These are phyloP conservation scores for Pygoscelis adeliae DNA, from an alignment of 2,113 vertebrate genomes.

Conservation along the genomic window DNA sequence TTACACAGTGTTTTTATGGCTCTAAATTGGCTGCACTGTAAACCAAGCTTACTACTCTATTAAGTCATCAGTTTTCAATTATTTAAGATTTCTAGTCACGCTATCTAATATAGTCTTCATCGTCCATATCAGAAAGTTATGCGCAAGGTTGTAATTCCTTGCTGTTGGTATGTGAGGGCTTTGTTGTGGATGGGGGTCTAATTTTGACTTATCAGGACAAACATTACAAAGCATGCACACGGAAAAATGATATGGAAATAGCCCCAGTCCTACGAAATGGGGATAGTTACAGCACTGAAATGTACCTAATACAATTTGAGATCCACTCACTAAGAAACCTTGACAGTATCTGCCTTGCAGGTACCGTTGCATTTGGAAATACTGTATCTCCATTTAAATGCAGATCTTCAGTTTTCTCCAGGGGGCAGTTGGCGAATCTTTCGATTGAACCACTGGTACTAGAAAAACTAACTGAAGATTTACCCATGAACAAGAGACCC, in stretches of 20 bases:
- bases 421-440: conserved; percentile 78
- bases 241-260: conserved; percentile 59
- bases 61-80: conserved; percentile 80
- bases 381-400: conserved; percentile 80
- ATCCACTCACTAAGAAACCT: conserved; percentile 70
- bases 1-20: conserved; percentile 79
- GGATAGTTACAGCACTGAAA: conserved; percentile 51
- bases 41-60: conserved; percentile 75
- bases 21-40: conserved; percentile 80
- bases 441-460: conserved; percentile 68
- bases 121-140: conserved; percentile 61
- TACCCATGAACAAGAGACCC: conserved; percentile 70
- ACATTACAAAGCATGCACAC: conserved; percentile 21
- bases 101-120: conserved; percentile 67
- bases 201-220: conserved; percentile 71
- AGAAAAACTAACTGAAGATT: conserved; percentile 77
- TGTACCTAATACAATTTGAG: conserved; percentile 67
- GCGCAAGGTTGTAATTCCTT: conserved; percentile 49
- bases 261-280: background rate
- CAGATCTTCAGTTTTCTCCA: conserved; percentile 79
- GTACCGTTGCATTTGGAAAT: conserved; percentile 74
- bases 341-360: conserved; percentile 78
- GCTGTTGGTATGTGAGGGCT: conserved; percentile 42
- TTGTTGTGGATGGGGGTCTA: conserved; percentile 41
- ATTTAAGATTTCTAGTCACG: conserved; percentile 76